These are phyloP conservation scores for Liposcelis brunnea DNA, from an alignment of 2,888 invertebrate species.

Conservation along the genomic window DNA sequence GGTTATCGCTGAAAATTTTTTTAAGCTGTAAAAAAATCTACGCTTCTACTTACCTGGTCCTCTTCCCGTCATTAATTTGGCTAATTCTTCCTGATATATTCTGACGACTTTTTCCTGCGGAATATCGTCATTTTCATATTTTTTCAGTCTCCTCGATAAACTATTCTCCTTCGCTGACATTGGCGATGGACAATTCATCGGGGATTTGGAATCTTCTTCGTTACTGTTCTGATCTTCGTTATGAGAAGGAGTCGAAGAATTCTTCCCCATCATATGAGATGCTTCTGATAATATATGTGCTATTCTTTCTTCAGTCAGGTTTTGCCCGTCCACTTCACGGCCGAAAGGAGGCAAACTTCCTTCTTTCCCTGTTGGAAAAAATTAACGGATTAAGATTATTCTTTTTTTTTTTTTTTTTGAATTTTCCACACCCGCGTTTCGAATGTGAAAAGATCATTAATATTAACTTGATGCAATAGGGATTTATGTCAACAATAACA, in stretches of 20 bases:
- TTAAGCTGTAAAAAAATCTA: too few relatives aligned
- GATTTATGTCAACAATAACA: background rate
- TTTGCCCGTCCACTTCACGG: slow-evolving; percentile 25
- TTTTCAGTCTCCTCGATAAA: slow-evolving; percentile 59
- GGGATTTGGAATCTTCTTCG: slow-evolving; percentile 20
- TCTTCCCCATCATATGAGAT: slow-evolving; percentile 77
- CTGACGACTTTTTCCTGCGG: slow-evolving; percentile 90
- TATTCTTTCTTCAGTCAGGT: slow-evolving; percentile 75
- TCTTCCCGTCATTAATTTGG: slow-evolving; percentile 73
- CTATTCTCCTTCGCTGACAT: slow-evolving; percentile 52
- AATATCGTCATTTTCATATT: slow-evolving; percentile 86
- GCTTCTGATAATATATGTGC: slow-evolving; percentile 88
- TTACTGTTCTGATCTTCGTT: slow-evolving; percentile 18
- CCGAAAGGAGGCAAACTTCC: slow-evolving; percentile 63
- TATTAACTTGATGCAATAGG: background rate
- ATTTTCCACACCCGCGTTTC: too few relatives aligned
- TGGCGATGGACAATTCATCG: slow-evolving; percentile 63
- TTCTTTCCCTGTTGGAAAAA: slow-evolving; percentile 9
- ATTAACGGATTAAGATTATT: background rate
- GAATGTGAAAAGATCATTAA: background rate
- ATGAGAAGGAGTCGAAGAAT: slow-evolving; percentile 37
- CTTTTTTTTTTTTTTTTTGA: background rate
- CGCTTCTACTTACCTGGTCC: slow-evolving; percentile 17
- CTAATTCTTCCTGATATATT: slow-evolving; percentile 88
- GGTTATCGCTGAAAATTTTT: too few relatives aligned